These are phyloP conservation scores for Solenopsis fugax DNA, from an alignment of 1,140 invertebrate genomes.

Conservation along the genomic window DNA sequence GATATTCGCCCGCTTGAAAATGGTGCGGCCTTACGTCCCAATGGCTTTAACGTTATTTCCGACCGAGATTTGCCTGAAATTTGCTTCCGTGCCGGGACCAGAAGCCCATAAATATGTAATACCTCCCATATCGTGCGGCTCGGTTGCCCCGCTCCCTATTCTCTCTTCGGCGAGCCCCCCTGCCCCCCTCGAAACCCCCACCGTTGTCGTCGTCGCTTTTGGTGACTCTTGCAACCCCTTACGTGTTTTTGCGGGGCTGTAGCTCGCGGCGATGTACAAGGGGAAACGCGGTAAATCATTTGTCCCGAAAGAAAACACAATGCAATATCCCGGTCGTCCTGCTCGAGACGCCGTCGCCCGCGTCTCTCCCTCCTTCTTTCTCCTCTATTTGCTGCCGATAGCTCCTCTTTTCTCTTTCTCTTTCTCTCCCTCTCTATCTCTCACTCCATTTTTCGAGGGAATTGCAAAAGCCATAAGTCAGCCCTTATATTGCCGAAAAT, in stretches of 20 bases:
- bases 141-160: conserved; percentile 51
- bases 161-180: conserved; percentile 43
- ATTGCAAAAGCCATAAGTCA: conserved; percentile 85
- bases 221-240: conserved; percentile 81
- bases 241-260: conserved; percentile 80
- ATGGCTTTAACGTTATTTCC: conserved; percentile 83
- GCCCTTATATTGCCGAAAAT: conserved; percentile 85
- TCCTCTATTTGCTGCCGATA: not conserved
- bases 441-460: conserved; percentile 71
- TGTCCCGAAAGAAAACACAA: conserved; percentile 86
- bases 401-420: conserved; percentile 33
- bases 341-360: conserved; percentile 70
- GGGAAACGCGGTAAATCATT: conserved; percentile 85
- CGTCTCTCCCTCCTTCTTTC: conserved; percentile 40
- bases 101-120: conserved; percentile 87
- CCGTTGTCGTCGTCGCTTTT: conserved; percentile 60
- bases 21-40: conserved; percentile 77
- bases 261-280: conserved; percentile 79
- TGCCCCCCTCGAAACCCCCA: conserved; percentile 22
- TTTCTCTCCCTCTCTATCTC: conserved; percentile 50
- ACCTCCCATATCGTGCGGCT: conserved; percentile 80
- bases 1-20: conserved; percentile 69
- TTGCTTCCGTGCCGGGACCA: conserved; percentile 83
- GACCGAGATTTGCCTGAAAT: conserved; percentile 84
- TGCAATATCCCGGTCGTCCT: conserved; percentile 78